These are phyloP conservation scores for Pyrochroa serraticornis DNA, from an alignment of 2,888 invertebrate species.

Conservation along the genomic window DNA sequence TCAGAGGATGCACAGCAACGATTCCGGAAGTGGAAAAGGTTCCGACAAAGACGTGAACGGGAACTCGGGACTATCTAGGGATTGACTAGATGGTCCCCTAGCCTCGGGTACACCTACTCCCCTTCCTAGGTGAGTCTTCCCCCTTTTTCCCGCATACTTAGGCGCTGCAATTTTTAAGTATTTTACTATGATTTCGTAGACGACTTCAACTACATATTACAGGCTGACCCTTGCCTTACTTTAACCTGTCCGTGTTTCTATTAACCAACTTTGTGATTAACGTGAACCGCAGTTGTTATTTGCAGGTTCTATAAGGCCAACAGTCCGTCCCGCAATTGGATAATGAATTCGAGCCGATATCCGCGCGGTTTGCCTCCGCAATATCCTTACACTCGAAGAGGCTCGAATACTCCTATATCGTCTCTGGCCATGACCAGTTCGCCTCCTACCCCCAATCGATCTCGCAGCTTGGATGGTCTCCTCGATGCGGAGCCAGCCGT, in stretches of 20 bases:
- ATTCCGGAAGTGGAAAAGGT: slow-evolving; percentile 70
- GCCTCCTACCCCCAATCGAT: slow-evolving; percentile 58
- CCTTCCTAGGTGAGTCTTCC: slow-evolving; percentile 50
- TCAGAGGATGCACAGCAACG: slow-evolving; percentile 87
- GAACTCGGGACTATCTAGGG: slow-evolving; percentile 52
- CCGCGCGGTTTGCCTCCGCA: slow-evolving; percentile 51
- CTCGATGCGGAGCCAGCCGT: slow-evolving; percentile 56
- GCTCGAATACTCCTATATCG: slow-evolving; percentile 56
- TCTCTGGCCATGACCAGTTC: slow-evolving; percentile 46
- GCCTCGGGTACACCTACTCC: slow-evolving; percentile 59
- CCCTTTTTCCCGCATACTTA: not conserved
- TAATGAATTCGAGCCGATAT: slow-evolving; percentile 56
- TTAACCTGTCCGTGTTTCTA: slow-evolving; percentile 19
- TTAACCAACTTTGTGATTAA: slow-evolving; percentile 38
- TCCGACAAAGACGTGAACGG: slow-evolving; percentile 73
- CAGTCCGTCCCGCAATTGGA: slow-evolving; percentile 68
- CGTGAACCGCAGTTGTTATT: slow-evolving; percentile 41
- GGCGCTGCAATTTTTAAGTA: not conserved
- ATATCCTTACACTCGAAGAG: slow-evolving; percentile 54
- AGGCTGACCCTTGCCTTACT: slow-evolving; percentile 2
- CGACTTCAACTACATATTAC: not conserved
- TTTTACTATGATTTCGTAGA: not conserved
- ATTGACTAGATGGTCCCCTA: slow-evolving; percentile 83
- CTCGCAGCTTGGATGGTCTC: slow-evolving; percentile 69
- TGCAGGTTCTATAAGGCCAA: slow-evolving; percentile 70